These are phyloP conservation scores for Notothenia rossii DNA, from an alignment of 2,113 vertebrate species.

Conservation along the genomic window DNA sequence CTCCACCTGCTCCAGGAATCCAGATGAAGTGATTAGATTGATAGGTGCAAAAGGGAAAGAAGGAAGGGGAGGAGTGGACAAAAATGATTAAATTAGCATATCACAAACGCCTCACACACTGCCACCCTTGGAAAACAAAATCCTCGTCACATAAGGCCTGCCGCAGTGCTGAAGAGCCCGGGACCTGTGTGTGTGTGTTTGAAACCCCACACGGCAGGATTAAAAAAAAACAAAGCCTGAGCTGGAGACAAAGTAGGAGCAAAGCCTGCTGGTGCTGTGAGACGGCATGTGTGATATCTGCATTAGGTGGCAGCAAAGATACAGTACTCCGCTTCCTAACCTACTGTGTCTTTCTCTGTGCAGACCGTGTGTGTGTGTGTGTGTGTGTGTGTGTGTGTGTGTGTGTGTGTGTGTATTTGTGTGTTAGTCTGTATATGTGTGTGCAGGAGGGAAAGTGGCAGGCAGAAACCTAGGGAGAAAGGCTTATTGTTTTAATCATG, in stretches of 20 bases:
- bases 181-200: conserved; percentile 63
- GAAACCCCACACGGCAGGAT: conserved; percentile 64
- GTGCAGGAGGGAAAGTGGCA: too few relatives aligned
- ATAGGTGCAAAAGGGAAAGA: conserved; percentile 77
- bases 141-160: conserved; percentile 61
- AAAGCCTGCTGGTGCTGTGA: conserved; percentile 66
- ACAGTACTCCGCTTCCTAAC: conserved; percentile 70
- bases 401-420: neutral
- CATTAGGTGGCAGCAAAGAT: conserved; percentile 90
- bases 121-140: conserved; percentile 70
- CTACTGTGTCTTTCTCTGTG: conserved; percentile 24
- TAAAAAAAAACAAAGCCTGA: conserved; percentile 62
- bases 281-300: conserved; percentile 76
- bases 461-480: conserved; percentile 1
- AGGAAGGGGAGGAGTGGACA: conserved; percentile 71
- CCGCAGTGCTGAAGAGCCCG: conserved; percentile 60
- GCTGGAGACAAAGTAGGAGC: conserved; percentile 67
- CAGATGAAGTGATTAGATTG: conserved; percentile 85
- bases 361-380: neutral
- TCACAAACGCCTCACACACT: conserved; percentile 73
- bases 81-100: conserved; percentile 87
- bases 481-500: conserved; percentile 31
- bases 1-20: conserved; percentile 70
- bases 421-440: conserved; percentile 16
- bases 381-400: neutral